Base-by-base conservation (phyloP, 1,140 invertebrate genomes). In the Saccostrea glomerata region DNA sequence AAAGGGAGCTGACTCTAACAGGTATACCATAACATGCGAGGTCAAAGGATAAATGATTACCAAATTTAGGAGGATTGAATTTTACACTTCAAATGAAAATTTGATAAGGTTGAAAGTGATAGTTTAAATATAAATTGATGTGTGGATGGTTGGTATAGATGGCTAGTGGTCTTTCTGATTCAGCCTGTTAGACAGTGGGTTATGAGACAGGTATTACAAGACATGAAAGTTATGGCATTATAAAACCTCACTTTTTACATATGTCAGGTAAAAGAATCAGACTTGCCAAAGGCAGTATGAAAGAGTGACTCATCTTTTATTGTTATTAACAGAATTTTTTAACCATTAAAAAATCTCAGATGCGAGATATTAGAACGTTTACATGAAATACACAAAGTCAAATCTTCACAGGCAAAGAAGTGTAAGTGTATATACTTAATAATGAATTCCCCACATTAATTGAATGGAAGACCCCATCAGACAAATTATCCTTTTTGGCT, bases 241-340 rank as follows among this genome's bases (percentile, higher is more conserved):
- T 60, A 60, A 60, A 60, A 60, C 58, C 9, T 60, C 20, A 60
- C 58, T 47, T 47, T 47, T 47, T 60, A 60, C 58, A 20, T 60
- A 60, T 60, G 58, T 60, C 20, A 60, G 58, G 13, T 60, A 60
- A 17, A 60, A 60, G 23, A 36, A 77, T 30, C 25, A 77, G 70
- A 77, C 9, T 77, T 30, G 70, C 70, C 70, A 77, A 77, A 36
- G 70, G 70, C 70, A 20, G 23, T 36, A 77, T 12, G 70, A 73
- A 73, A 36, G 23, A 30, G 5, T 77, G 70, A 77, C 25, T 77
- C 70, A 77, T 63, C n/a, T 63, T 6, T 20, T 63, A 63, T 30
- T 77, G 25, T 77, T 36, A 77, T 77, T 77, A 77, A 77, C 70
- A 77, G 70, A 23, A 77, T 77, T 77, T 47, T 77, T 77, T 77